Base-by-base conservation (phyloP, 1,140 invertebrate species). In the Trigoniulus corallinus region DNA sequence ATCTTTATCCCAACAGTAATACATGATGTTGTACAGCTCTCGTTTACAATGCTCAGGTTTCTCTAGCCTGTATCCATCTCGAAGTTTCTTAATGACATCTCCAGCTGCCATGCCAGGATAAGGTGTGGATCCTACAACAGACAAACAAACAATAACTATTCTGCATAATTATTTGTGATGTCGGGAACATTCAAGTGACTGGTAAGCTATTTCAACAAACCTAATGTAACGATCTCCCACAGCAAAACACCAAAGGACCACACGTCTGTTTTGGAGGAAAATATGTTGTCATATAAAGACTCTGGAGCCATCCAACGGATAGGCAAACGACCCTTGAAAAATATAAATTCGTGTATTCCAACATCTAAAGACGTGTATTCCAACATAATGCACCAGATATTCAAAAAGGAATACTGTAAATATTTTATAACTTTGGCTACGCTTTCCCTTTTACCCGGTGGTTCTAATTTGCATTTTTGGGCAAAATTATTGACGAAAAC, bases 221-320 rank as follows among this genome's bases (percentile, higher is more conserved):
- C 70, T 12, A 91, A 70, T 0, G 84, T 86, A 25, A 85, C 78
- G 54, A 89, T 87, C 68, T 89, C 85, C 85, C 85, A 88, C 52
- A 86, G 70, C 2, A 87, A 67, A 29, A 89, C 79, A 20, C 86
- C 86, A 61, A 84, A 88, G 41, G 84, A 80, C 84, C 84, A 89
- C 15, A 91, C 81, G 60, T 94, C 89, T 0, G 86, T 86, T 61
- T 84, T 81, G 22, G 78, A 79, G 41, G 78, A 84, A 63, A 84
- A 86, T 25, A 81, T 68, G 47, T 80, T 80, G 60, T 82, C 81
- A 45, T 80, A 74, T 23, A 88, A 63, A 0, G 82, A 82, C 66
- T 89, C 86, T 1, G 84, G 84, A 10, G 84, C 82, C 84, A 89
- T 88, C 84, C 86, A 91, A 37, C 84, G 74, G 47, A 88, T 85